Evolutionary conservation across 2,797 vertebrate species (phyloP), one percentile per base, ranked within the genome.

Genomic region (Spatula clypeata): DNA sequence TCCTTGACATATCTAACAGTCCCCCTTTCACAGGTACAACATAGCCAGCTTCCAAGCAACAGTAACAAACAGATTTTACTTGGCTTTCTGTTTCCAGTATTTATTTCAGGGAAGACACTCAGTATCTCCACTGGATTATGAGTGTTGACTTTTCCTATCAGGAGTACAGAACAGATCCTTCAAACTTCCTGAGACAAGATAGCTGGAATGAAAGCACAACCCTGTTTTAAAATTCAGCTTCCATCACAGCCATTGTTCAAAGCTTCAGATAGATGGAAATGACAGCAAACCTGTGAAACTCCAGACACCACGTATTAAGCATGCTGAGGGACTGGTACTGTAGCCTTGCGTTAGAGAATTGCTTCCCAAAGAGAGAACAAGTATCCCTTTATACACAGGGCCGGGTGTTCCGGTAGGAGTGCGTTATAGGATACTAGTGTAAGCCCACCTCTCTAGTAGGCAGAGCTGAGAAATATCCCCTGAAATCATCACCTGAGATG

Each of bases 221-320:
- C 32, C 13, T 34, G 3, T 67, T 94, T 79, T 81, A 79, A 84
- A 75, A 84, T 70, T 73, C 66, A 29, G 15, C 51, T 40, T 83
- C 57, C 27, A 66, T 53, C 27, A 47, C 24, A 92, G 34, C 16
- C 26, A 49, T 45, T 73, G 31, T 57, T 93, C 64, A 82, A 90
- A 86, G 64, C 27, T 47, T 86, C 29, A 72, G 44, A 27, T 16
- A 79, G 73, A 75, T 24, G 75, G 54, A 87, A 88, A 83, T 66
- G 34, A 83, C 38, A 83, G 47, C 82, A 86, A 86, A 84, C 24
- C 34, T 70, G 42, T 86, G 62, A 64, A 81, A 90, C 13, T 88
- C n/a, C 47, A 90, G 27, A 38, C 26, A 79, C 38, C 3, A 4
- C 0, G 0, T 36, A 60, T 66, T 73, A 54, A 81, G 57, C 70